These are phyloP conservation scores for Calameuta pallipes DNA, from an alignment of 2,888 invertebrate species.

Conservation along the genomic window DNA sequence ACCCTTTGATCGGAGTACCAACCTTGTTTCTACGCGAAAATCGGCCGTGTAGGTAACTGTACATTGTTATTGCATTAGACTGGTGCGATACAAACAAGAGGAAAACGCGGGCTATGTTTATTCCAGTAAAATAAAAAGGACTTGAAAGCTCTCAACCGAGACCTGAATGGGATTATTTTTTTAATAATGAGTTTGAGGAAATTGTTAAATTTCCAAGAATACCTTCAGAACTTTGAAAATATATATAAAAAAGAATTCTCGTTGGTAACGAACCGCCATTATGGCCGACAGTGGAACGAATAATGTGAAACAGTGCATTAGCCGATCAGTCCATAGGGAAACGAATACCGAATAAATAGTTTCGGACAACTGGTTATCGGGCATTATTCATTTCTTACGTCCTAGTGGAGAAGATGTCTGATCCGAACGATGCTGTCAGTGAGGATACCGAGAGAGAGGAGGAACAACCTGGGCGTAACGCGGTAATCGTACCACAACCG, in stretches of 20 bases:
- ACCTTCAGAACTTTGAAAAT: background rate
- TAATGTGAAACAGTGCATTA: background rate
- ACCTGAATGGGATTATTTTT: background rate
- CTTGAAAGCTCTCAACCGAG: background rate
- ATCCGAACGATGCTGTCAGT: slow-evolving; percentile 29
- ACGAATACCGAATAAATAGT: background rate
- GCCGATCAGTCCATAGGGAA: background rate
- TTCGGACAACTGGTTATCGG: background rate
- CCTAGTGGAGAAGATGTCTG: slow-evolving; percentile 31
- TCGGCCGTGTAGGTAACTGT: background rate
- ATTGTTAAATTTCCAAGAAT: background rate
- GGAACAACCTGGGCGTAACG: slow-evolving; percentile 19
- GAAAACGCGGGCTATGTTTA: background rate
- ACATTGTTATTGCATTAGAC: background rate
- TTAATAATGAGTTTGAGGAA: background rate
- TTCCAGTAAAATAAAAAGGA: background rate
- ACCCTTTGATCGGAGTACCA: background rate
- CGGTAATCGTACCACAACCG: slow-evolving; percentile 10
- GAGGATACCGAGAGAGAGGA: slow-evolving; percentile 33
- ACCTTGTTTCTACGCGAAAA: background rate
- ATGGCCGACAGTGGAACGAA: background rate
- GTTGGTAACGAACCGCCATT: background rate
- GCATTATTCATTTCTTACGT: background rate
- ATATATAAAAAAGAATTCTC: background rate
- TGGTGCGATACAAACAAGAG: background rate